Percentiles rank a stretch among this genome's conserved stretches.
Evolutionary conservation across 2,113 vertebrate genomes (phyloP).

Genomic region (Vireo altiloquus): DNA sequence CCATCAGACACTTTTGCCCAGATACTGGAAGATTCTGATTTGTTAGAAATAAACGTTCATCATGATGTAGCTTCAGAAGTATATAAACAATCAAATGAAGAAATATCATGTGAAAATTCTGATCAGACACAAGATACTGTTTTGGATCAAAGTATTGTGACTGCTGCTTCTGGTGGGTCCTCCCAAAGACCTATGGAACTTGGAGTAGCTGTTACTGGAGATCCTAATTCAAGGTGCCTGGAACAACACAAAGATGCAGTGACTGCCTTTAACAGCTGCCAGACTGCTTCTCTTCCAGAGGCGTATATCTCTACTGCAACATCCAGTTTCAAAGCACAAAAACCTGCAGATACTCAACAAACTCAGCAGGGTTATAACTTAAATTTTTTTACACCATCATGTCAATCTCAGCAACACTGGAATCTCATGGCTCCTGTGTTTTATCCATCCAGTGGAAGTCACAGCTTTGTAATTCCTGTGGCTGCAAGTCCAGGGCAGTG

Average conservation of each 20-base stretch:
- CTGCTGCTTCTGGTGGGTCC: neutral
- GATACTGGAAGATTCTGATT: neutral
- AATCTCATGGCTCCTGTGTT: conserved; percentile 81
- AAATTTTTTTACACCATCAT: neutral
- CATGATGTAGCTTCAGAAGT: neutral
- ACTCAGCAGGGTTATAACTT: conserved; percentile 13
- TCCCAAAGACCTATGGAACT: neutral
- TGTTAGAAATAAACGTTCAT: neutral
- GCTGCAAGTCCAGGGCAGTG: conserved; percentile 71
- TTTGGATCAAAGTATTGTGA: neutral
- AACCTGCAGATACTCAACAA: conserved; percentile 28
- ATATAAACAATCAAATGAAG: neutral
- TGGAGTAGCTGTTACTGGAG: conserved; percentile 5
- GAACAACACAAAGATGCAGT: neutral
- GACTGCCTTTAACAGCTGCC: neutral
- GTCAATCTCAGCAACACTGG: conserved; percentile 68
- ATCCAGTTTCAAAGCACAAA: conserved; percentile 29
- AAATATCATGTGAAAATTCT: neutral
- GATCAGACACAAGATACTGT: neutral
- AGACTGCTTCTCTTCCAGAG: conserved; percentile 17
- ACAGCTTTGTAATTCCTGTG: conserved; percentile 84
- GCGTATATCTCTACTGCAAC: neutral
- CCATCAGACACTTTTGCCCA: neutral
- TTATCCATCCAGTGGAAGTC: conserved; percentile 67
- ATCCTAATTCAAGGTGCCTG: neutral